A percentile compares a stretch with the other conserved stretches of the same genome.
phyloP scores from a whole-genome alignment of 2,888 invertebrate genomes.

The Stenodema calcarata region DNA sequence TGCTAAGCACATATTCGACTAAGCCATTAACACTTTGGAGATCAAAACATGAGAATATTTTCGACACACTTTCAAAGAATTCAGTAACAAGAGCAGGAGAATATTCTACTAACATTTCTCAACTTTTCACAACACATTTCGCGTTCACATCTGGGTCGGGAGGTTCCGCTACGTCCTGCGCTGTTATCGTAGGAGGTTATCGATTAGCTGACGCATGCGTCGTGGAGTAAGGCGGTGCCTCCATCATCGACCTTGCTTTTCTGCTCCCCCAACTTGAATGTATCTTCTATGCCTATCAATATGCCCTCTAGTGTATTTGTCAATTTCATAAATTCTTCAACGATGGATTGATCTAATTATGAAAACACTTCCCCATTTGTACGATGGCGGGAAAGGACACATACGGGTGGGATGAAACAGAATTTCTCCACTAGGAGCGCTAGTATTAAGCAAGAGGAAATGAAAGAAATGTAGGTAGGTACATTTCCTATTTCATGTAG shows the following conservation, averaged over 20 bases:
- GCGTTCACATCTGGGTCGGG: not conserved
- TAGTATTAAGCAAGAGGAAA: not conserved
- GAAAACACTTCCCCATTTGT: not conserved
- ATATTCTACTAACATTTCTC: constrained; percentile 32
- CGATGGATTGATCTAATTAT: not conserved
- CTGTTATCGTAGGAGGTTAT: constrained; percentile 11
- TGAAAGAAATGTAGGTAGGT: not conserved
- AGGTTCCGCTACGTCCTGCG: constrained; percentile 21
- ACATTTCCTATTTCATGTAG: not conserved
- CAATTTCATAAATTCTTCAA: no score
- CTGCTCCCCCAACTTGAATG: not conserved
- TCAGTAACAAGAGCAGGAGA: constrained; percentile 17
- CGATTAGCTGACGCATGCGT: constrained; percentile 22
- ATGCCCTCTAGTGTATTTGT: no score
- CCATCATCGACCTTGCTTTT: not conserved
- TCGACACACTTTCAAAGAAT: not conserved
- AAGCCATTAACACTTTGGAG: not conserved
- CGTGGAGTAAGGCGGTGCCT: not conserved
- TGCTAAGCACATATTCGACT: not conserved
- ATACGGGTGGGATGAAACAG: not conserved
- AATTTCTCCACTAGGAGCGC: not conserved
- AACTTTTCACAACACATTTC: constrained; percentile 4
- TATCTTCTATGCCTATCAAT: not conserved
- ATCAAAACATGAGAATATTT: constrained; percentile 8
- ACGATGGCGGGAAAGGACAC: not conserved